Conservation (phyloP, 2,797 vertebrate genomes). For the Carduelis carduelis region DNA sequence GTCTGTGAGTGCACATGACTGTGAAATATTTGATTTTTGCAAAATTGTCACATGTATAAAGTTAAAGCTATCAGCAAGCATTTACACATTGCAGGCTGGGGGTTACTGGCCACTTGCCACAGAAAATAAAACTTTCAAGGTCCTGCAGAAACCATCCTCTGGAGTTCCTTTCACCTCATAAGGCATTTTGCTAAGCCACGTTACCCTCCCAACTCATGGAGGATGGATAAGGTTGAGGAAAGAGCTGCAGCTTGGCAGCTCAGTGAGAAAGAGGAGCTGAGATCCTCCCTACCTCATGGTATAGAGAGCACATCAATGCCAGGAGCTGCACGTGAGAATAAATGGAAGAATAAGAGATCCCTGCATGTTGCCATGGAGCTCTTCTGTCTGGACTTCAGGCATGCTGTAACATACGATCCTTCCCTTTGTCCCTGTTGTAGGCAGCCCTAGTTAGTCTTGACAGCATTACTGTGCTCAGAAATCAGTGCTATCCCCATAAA, state of each 20-base stretch:
- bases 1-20: background rate
- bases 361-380: slow-evolving; percentile 46
- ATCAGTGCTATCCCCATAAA: background rate
- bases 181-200: background rate
- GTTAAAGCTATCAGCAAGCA: background rate
- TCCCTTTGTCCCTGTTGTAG: slow-evolving; percentile 28
- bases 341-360: slow-evolving; percentile 24
- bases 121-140: background rate
- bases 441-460: background rate
- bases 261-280: background rate
- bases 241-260: background rate
- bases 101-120: background rate
- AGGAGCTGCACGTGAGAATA: slow-evolving; percentile 2
- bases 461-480: background rate
- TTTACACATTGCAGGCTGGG: background rate
- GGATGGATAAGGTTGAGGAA: background rate
- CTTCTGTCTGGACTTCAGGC: slow-evolving; percentile 2
- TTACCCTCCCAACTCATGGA: background rate
- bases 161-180: background rate
- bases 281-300: background rate
- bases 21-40: background rate
- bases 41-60: background rate
- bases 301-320: slow-evolving; percentile 1
- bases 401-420: background rate
- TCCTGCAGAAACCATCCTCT: background rate